A percentile compares a stretch with the other conserved stretches of the same genome.
Evolutionary conservation across 1,140 invertebrate species (phyloP).

Genomic region (Zaprionus capensis): DNA sequence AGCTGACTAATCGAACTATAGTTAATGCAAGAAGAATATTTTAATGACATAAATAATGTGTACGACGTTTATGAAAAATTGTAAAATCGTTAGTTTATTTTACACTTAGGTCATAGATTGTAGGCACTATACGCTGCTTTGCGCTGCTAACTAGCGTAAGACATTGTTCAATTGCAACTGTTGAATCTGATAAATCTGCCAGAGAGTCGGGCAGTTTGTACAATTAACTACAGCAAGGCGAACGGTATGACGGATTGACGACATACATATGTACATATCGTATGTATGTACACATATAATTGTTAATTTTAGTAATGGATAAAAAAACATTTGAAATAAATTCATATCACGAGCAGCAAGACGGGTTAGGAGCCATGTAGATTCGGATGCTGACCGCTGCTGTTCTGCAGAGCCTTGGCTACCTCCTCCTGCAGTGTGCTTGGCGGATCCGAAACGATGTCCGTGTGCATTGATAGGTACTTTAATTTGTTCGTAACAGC

Average conservation of each 20-base stretch:
- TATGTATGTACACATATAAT: slow-evolving; percentile 10
- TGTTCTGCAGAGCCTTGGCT: slow-evolving; percentile 76
- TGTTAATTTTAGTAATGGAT: slow-evolving; percentile 42
- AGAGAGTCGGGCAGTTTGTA: slow-evolving; percentile 54
- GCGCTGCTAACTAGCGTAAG: slow-evolving; percentile 25
- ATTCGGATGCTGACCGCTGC: slow-evolving; percentile 79
- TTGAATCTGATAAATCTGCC: slow-evolving; percentile 56
- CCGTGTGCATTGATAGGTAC: slow-evolving; percentile 95
- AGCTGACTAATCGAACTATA: too few relatives aligned
- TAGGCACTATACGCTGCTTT: slow-evolving; percentile 73
- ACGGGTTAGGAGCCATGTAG: slow-evolving; percentile 70
- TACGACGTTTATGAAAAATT: slow-evolving; percentile 53
- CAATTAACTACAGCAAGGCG: slow-evolving; percentile 50
- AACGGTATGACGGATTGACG: slow-evolving; percentile 31
- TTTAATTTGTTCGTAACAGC: slow-evolving; percentile 96
- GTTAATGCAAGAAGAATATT: not conserved
- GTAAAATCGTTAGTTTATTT: slow-evolving; percentile 79
- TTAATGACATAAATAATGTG: not conserved
- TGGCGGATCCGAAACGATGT: slow-evolving; percentile 94
- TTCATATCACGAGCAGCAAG: slow-evolving; percentile 70
- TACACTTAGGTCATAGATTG: slow-evolving; percentile 65
- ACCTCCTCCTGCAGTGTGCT: slow-evolving; percentile 94
- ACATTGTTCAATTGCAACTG: slow-evolving; percentile 26
- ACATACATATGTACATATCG: slow-evolving; percentile 6
- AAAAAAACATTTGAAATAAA: slow-evolving; percentile 64